A percentile compares a stretch with the other conserved stretches of the same genome.
Evolutionary conservation across 2,113 vertebrate genomes (phyloP).

Genomic region (Corydoras sp.): DNA sequence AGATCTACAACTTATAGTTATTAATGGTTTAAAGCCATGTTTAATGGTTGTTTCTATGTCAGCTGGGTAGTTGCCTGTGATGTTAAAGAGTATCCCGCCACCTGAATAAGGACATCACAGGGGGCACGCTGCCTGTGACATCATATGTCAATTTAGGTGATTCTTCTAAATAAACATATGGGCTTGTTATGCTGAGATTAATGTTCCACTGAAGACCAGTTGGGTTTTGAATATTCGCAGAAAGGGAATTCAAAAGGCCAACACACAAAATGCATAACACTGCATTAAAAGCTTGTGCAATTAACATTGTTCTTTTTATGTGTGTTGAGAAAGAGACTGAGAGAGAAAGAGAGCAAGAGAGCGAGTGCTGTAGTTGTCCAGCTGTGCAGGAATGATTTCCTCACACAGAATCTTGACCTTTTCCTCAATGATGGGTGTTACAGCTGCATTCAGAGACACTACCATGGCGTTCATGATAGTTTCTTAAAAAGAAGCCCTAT

Average conservation of each 20-base stretch:
- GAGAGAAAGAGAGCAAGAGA: too few relatives aligned
- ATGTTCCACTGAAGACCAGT: slow-evolving; percentile 46
- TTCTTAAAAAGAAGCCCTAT: slow-evolving; percentile 37
- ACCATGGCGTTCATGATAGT: slow-evolving; percentile 56
- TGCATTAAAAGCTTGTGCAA: neutral
- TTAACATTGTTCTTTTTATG: too few relatives aligned
- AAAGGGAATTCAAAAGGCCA: neutral
- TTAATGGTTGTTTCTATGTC: slow-evolving; percentile 52
- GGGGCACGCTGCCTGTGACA: slow-evolving; percentile 50
- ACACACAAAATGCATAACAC: neutral
- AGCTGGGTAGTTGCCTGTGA: slow-evolving; percentile 53
- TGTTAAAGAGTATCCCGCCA: slow-evolving; percentile 54
- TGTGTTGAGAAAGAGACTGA: too few relatives aligned
- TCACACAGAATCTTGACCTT: slow-evolving; percentile 64
- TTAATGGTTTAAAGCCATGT: slow-evolving; percentile 47
- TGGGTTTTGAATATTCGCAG: slow-evolving; percentile 18
- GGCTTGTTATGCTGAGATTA: slow-evolving; percentile 62
- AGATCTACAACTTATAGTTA: slow-evolving; percentile 31
- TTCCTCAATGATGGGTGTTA: slow-evolving; percentile 42
- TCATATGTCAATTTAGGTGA: slow-evolving; percentile 40
- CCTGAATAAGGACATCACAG: slow-evolving; percentile 47
- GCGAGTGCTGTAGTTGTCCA: slow-evolving; percentile 42
- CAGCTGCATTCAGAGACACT: slow-evolving; percentile 51
- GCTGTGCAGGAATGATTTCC: slow-evolving; percentile 56
- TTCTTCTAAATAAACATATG: slow-evolving; percentile 41